Evolutionary conservation across 2,113 vertebrate genomes (phyloP), one percentile per base, ranked within the genome.

Genomic region (Parus major): DNA sequence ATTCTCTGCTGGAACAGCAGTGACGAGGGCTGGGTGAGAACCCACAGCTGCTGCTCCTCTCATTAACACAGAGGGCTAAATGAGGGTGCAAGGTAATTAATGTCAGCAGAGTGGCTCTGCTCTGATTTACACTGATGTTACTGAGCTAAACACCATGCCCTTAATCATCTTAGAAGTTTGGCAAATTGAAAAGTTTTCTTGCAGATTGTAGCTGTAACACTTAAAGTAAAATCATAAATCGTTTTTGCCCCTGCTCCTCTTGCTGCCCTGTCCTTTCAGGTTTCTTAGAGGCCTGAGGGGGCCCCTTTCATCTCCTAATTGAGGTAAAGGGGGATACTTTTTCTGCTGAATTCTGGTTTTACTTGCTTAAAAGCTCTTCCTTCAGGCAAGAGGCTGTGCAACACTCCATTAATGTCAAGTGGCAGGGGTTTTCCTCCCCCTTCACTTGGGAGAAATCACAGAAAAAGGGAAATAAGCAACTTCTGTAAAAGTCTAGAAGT

Each of bases 311-410:
- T 92, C 86, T 92, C 56, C 64, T 93, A 93, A 96, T 88, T 90
- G 90, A 95, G 85, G 46, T 44, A 86, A 69, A 70, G 63, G 82
- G 64, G 39, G 71, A 78, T 81, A 2, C 89, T 92, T 73, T 95
- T 97, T 96, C 82, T 97, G 96, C 91, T 95, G 95, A 97, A 72
- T 95, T 92, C 63, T 85, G 42, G 42, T 91, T 96, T 94, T 93
- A 29, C 86, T 94, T 76, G 60, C 82, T 95, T 66, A 85, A 95
- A 97, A 94, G 88, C 53, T 96, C 76, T 92, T 96, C 91, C 97
- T 97, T 89, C 77, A 89, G 97, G 97, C 96, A 87, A 91, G 70
- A 82, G 17, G 53, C 69, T 39, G 29, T 88, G 90, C 91, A 93
- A 44, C 60, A 33, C 65, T 85, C 90, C 42, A 53, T 97, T 97